Percentiles rank a stretch among this genome's conserved stretches.
Evolutionary conservation across 64 coral and sea anemone species (phyloP).

Genomic region (Trachythela sp.): DNA sequence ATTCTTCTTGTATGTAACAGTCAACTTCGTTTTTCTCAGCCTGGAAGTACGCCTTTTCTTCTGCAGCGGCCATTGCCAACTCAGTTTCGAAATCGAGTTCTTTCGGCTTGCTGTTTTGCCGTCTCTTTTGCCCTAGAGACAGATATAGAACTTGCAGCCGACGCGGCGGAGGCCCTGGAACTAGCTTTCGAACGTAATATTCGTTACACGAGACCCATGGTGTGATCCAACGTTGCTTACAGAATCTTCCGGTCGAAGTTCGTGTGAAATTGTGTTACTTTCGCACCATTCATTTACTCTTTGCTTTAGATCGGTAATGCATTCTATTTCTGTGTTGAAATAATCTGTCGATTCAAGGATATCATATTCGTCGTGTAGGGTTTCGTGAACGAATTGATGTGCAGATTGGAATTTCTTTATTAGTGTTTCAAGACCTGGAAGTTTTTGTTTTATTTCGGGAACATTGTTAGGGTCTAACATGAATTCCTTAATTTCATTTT

Average conservation of each 20-base stretch:
- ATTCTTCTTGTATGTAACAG: no score
- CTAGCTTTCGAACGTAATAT: constrained; percentile 22
- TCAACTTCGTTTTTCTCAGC: no score
- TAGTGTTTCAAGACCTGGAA: constrained; percentile 5
- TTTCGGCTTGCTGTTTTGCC: constrained; percentile 26
- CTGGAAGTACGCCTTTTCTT: no score
- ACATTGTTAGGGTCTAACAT: constrained; percentile 25
- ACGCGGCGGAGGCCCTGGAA: no score
- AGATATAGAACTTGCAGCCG: no score
- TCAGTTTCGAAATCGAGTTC: no score
- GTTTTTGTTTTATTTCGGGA: not conserved
- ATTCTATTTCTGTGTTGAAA: not conserved
- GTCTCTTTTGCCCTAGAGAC: no score
- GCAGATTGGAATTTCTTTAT: constrained; percentile 19
- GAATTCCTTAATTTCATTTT: constrained; percentile 27
- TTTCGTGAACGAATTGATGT: constrained; percentile 33
- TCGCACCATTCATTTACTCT: constrained; percentile 27
- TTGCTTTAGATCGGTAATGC: constrained; percentile 22
- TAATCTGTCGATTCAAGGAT: constrained; percentile 30
- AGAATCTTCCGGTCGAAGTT: constrained; percentile 26
- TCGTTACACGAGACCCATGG: not conserved
- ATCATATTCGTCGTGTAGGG: constrained; percentile 14
- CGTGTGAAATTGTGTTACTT: constrained; percentile 3
- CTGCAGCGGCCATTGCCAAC: no score
- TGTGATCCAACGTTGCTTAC: constrained; percentile 31